A percentile compares a stretch with the other conserved stretches of the same genome.
Conservation (phyloP, 2,113 vertebrate species). For the Rissa tridactyla region DNA sequence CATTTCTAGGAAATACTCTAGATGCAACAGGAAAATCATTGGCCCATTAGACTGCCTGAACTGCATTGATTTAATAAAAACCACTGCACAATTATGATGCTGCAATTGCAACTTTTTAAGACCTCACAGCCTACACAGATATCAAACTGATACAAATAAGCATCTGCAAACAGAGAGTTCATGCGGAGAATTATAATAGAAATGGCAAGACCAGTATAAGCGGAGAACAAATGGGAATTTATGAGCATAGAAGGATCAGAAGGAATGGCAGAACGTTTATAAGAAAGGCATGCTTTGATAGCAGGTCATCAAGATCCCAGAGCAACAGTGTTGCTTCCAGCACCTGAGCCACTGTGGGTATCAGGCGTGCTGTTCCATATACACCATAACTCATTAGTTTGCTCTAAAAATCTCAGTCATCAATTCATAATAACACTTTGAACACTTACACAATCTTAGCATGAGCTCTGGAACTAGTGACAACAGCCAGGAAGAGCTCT, state of each 20-base stretch:
- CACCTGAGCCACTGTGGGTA: not conserved
- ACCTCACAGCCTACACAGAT: not conserved
- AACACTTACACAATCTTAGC: conserved; percentile 83
- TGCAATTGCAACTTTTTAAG: not conserved
- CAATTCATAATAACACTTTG: not conserved
- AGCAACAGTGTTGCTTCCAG: not conserved
- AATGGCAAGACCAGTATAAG: not conserved
- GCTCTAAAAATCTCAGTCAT: not conserved
- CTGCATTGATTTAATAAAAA: not conserved
- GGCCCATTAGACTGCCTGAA: not conserved
- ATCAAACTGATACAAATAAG: not conserved
- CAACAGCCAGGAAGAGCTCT: conserved; percentile 83
- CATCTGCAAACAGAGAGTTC: not conserved
- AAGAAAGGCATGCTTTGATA: not conserved
- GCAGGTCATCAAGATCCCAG: not conserved
- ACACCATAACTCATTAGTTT: not conserved
- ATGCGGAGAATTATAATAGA: not conserved
- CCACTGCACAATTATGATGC: not conserved
- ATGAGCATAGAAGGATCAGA: not conserved
- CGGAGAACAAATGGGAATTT: not conserved
- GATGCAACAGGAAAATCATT: not conserved
- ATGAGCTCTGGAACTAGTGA: conserved; percentile 87
- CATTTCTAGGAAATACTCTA: not conserved
- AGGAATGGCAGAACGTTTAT: not conserved
- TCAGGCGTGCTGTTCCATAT: not conserved